Evolutionary conservation across 2,113 vertebrate genomes (phyloP).

Genomic region (Tachuris rubrigastra): DNA sequence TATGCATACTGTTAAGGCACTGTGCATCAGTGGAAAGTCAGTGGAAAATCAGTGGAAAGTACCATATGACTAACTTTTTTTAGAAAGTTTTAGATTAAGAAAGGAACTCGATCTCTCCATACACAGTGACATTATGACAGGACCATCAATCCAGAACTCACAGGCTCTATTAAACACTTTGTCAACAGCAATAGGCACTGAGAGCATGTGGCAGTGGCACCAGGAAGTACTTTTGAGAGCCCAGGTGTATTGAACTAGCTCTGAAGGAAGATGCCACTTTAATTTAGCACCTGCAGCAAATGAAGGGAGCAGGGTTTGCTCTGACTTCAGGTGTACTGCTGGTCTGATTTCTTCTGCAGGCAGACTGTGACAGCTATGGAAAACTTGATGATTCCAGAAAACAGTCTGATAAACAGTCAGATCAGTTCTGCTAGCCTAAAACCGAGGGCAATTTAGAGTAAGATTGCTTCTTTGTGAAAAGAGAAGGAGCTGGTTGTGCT

Average conservation of each 20-base stretch:
- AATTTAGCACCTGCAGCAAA: background rate
- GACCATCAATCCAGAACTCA: background rate
- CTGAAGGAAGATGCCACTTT: background rate
- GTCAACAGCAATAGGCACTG: background rate
- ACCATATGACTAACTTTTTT: background rate
- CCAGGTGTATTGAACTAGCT: background rate
- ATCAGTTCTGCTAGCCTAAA: background rate
- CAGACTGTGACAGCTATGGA: background rate
- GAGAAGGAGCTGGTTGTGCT: background rate
- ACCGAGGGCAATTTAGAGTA: background rate
- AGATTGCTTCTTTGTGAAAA: background rate
- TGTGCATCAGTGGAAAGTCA: too few species aligned
- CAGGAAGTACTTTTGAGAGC: background rate
- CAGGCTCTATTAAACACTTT: background rate
- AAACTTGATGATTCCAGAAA: background rate
- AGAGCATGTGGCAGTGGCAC: accelerated
- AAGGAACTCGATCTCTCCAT: background rate
- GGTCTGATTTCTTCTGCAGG: background rate
- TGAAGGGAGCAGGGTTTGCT: background rate
- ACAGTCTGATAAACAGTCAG: background rate
- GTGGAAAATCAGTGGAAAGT: background rate
- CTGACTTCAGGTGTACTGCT: background rate
- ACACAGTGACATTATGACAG: accelerated
- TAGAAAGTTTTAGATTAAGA: background rate
- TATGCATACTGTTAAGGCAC: background rate